Conservation (phyloP, 2,797 vertebrate species). For the Scolopax bukidnonensis region DNA sequence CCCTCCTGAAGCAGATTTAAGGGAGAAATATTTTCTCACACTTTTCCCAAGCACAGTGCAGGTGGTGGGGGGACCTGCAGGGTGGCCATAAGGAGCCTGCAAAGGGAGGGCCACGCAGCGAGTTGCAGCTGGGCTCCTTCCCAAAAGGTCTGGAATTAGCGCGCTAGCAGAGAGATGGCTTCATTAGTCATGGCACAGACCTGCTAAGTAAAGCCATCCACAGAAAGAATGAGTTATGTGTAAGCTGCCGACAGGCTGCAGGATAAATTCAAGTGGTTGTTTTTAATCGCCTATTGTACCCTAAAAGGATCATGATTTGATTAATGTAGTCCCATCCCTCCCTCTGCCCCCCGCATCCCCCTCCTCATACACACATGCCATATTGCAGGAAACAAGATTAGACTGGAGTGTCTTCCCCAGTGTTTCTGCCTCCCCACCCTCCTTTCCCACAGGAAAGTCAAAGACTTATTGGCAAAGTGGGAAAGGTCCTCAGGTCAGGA, state of each 20-base stretch:
- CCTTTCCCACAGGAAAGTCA: background rate
- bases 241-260: constrained; percentile 4
- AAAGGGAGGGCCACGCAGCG: background rate
- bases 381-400: background rate
- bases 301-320: background rate
- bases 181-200: constrained; percentile 37
- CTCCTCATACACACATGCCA: background rate
- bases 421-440: background rate
- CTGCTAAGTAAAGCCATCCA: constrained; percentile 18
- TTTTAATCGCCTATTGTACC: background rate
- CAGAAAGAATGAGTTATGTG: background rate
- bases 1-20: background rate
- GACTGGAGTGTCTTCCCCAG: background rate
- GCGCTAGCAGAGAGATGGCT: background rate
- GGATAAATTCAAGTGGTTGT: constrained; percentile 16
- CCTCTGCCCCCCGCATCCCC: accelerated
- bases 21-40: constrained; percentile 48
- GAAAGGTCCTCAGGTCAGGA: background rate
- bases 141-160: constrained; percentile 48
- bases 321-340: background rate
- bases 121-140: constrained; percentile 26
- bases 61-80: constrained; percentile 55
- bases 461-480: background rate
- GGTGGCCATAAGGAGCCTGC: constrained; percentile 46
- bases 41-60: background rate